Evolutionary conservation across 1,140 invertebrate species (phyloP), one percentile per base, ranked within the genome.

Genomic region (Drosophila persimilis): DNA sequence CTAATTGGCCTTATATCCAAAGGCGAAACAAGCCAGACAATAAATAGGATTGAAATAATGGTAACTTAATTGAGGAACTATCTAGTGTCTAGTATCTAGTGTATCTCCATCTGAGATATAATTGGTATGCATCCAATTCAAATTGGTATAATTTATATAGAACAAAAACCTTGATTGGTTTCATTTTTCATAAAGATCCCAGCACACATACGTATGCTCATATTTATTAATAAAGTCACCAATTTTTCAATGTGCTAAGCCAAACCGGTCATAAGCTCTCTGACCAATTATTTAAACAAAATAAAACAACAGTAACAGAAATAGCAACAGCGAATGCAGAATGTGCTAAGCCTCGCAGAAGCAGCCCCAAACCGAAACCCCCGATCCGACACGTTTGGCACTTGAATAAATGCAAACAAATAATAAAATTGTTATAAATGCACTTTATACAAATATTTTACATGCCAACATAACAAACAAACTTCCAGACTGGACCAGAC

Each of bases 401-500:
- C 72, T 65, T 62, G 41, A 80, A 76, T 73, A 73, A 76, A 76
- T 47, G 58, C 73, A 56, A 80, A 71, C 69, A 74, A 83, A 77
- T 78, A 83, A 73, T 74, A 70, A 78, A 78, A 83, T 74, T 26
- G 74, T 63, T 62, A 66, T 78, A 83, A 78, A 70, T 74, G 70
- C 64, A 78, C 79, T 83, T 80, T 80, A 55, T 60, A 62, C 73
- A 80, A 80, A 80, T 80, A 80, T 73, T 77, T 73, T 63, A 70
- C 66, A 80, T 80, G 77, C 77, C 77, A 65, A 66, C 48, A 58
- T 22, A 57, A 56, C 54, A 48, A 52, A 26, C 62, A 59, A 73
- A 41, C 46, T 58, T 57, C 60, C 44, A 48, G 31, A 41, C 54
- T 61, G 63, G 22, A 41, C 29, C 41, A 45, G 20, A 44, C 44